These are phyloP conservation scores for Rhadina sibilatrix DNA, from an alignment of 2,113 vertebrate genomes.

Conservation along the genomic window DNA sequence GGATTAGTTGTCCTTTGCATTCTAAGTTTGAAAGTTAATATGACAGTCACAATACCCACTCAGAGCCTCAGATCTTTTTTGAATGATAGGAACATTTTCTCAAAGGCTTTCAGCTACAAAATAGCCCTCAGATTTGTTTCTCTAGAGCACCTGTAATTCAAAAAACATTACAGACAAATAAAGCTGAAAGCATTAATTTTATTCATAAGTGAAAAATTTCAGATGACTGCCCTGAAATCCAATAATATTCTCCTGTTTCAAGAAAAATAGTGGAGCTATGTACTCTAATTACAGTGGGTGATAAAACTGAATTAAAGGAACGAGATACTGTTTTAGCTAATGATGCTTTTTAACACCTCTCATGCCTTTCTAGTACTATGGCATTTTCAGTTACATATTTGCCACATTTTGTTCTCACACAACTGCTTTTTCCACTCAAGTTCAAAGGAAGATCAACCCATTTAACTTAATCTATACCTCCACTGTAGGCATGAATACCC, in stretches of 20 bases:
- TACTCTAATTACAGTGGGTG: not conserved
- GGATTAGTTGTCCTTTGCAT: slow-evolving; percentile 29
- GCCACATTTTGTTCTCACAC: not conserved
- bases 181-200: not conserved
- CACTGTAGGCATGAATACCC: not conserved
- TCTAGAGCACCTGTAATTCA: slow-evolving; percentile 12
- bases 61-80: slow-evolving; percentile 11
- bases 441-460: slow-evolving; percentile 15
- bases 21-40: not conserved
- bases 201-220: slow-evolving; percentile 4
- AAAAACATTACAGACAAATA: slow-evolving; percentile 32
- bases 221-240: not conserved
- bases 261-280: not conserved
- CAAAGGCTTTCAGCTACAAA: slow-evolving; percentile 34
- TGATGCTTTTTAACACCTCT: not conserved
- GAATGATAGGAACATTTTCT: slow-evolving; percentile 28
- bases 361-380: not conserved
- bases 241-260: not conserved
- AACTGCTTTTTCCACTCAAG: not conserved
- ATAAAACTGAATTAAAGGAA: slow-evolving; percentile 5
- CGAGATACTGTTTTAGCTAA: not conserved
- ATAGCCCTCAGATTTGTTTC: slow-evolving; percentile 28
- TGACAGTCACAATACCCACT: not conserved
- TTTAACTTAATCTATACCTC: not conserved
- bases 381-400: not conserved